phyloP scores from a whole-genome alignment of 2,113 vertebrate genomes.

The Microtus oregoni region DNA sequence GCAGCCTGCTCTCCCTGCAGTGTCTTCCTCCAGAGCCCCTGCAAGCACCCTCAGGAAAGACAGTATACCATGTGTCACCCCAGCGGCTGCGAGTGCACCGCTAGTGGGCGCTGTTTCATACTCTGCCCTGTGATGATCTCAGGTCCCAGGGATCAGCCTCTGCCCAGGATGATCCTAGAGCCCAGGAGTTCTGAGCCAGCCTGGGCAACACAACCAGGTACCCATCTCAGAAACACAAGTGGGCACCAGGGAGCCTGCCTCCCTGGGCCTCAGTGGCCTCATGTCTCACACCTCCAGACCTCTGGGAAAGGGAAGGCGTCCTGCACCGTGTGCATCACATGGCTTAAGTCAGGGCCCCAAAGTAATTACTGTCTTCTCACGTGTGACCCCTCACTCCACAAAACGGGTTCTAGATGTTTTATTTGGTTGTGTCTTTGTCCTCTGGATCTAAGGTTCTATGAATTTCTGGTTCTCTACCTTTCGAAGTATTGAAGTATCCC shows the following conservation, averaged over 20 bases:
- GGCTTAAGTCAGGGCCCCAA: background rate
- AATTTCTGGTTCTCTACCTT: background rate
- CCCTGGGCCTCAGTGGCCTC: background rate
- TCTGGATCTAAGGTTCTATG: background rate
- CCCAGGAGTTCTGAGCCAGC: background rate
- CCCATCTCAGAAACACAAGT: background rate
- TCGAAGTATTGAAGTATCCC: background rate
- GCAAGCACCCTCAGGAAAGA: fast-evolving
- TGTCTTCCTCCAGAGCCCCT: background rate
- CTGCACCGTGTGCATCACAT: fast-evolving
- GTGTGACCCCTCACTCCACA: background rate
- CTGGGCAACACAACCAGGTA: background rate
- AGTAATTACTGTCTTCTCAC: background rate
- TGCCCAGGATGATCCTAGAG: background rate
- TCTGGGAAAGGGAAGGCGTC: background rate
- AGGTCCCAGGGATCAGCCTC: background rate
- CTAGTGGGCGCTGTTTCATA: fast-evolving
- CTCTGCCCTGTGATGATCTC: background rate
- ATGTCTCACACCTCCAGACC: background rate
- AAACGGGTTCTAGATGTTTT: background rate
- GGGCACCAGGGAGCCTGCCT: background rate
- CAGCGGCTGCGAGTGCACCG: fast-evolving
- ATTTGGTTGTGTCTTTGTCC: background rate
- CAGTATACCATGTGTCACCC: fast-evolving
- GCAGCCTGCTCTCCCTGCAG: no score